Base-by-base conservation (phyloP, 2,113 vertebrate genomes). In the Dunckerocampus dactyliophorus region DNA sequence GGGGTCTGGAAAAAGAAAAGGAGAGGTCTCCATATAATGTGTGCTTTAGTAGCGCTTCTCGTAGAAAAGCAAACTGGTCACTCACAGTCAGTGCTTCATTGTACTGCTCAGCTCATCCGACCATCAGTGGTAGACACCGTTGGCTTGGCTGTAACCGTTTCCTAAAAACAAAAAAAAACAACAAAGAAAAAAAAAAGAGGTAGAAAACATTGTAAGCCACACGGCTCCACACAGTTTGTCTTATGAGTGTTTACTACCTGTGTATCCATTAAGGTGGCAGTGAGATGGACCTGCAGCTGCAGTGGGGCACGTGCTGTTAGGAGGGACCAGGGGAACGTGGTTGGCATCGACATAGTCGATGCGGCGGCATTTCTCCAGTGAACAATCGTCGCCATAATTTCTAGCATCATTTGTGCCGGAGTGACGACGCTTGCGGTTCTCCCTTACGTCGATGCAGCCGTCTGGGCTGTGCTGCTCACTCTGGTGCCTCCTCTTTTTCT, bases 401-500 rank as follows among this genome's bases (percentile, higher is more conserved):
- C 8, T 76, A n/a, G 13, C 3, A 28, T 68, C 67, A 17, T 80
- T 82, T 21, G 14, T 19, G 34, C 85, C 84, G 28, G 71, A 51
- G 68, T 28, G 8, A 24, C 54, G 75, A 0, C 72, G 66, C 51
- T 91, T 87, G 63, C 70, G 83, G 71, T 74, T 86, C 61, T 82
- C 83, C 61, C 66, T 71, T 72, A 88, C 67, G 42, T 80, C 60
- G 1, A 79, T 74, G 56, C 66, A 66, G 6, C 49, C 15, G 11
- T 42, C 55, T 21, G 68, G 67, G 1, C 72, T 72, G 47, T 70
- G 53, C 66, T 82, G 65, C 71, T 89, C 89, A 3, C 89, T 82
- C 43, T 85, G 90, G 79, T 88, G 88, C 75, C 87, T 89, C 78
- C 90, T 94, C 59, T 93, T 94, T 87, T 94, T 95, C 69, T 93